These are phyloP conservation scores for Ptyas mucosa DNA, from an alignment of 2,113 vertebrate genomes.

Conservation along the genomic window DNA sequence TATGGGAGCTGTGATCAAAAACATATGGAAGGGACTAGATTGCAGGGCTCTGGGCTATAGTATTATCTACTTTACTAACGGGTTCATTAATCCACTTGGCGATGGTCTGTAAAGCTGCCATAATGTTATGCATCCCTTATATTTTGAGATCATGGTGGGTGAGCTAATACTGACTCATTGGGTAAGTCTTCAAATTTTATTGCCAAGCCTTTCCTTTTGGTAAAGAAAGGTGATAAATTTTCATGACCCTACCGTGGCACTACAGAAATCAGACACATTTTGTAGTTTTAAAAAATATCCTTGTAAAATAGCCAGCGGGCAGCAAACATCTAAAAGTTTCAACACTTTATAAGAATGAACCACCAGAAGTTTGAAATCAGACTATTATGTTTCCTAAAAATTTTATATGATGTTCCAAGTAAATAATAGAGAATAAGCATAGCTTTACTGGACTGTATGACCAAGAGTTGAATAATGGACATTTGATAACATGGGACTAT, in stretches of 20 bases:
- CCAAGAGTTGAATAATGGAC: constrained; percentile 60
- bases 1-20: not conserved
- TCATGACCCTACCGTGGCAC: not conserved
- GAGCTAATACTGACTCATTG: not conserved
- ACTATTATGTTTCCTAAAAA: constrained; percentile 50
- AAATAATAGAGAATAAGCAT: constrained; percentile 37
- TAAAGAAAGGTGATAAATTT: fast-evolving
- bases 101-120: not conserved
- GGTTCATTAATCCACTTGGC: not conserved
- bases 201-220: not conserved
- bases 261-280: constrained; percentile 12
- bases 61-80: not conserved
- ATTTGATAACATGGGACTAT: constrained; percentile 58
- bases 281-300: constrained; percentile 3
- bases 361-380: constrained; percentile 40
- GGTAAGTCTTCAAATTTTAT: not conserved
- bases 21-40: not conserved
- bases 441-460: constrained; percentile 40
- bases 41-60: too few species aligned
- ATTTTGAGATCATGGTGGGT: not conserved
- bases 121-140: not conserved
- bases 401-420: constrained; percentile 22
- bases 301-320: constrained; percentile 33
- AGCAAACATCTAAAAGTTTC: constrained; percentile 23
- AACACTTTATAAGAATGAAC: constrained; percentile 35